These are phyloP conservation scores for Coenonympha glycerion DNA, from an alignment of 2,888 invertebrate species.

Conservation along the genomic window DNA sequence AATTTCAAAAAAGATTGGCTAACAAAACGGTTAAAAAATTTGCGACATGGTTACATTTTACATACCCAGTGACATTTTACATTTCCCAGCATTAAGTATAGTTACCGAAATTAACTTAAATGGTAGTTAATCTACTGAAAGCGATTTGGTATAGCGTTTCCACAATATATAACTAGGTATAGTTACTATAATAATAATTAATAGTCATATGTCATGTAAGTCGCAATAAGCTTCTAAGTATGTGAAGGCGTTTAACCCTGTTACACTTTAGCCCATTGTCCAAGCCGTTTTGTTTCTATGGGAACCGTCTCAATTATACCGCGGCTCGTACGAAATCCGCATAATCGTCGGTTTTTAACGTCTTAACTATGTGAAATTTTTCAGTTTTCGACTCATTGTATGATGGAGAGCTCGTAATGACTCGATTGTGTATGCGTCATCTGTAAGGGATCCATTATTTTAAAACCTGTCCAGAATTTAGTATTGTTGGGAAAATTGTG, in stretches of 20 bases:
- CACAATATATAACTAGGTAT: slow-evolving; percentile 26
- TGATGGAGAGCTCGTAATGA: slow-evolving; percentile 47
- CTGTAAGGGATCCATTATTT: slow-evolving; percentile 21
- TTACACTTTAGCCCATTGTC: slow-evolving; percentile 74
- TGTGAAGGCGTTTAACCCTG: slow-evolving; percentile 69
- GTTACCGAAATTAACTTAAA: slow-evolving; percentile 21
- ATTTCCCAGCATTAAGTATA: slow-evolving; percentile 39
- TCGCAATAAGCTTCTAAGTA: slow-evolving; percentile 67
- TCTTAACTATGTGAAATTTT: slow-evolving; percentile 73
- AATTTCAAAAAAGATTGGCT: slow-evolving; percentile 6
- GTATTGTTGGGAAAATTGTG: slow-evolving; percentile 10
- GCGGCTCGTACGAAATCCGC: slow-evolving; percentile 62
- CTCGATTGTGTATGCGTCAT: slow-evolving; percentile 38
- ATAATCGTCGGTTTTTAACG: slow-evolving; percentile 71
- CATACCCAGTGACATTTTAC: too few relatives aligned
- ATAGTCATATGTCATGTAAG: slow-evolving; percentile 67
- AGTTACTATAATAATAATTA: slow-evolving; percentile 43
- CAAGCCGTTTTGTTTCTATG: slow-evolving; percentile 69
- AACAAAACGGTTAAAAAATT: slow-evolving; percentile 12
- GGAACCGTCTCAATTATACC: slow-evolving; percentile 72
- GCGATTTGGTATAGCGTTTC: slow-evolving; percentile 23
- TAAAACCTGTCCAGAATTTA: slow-evolving; percentile 4
- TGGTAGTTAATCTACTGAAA: slow-evolving; percentile 12
- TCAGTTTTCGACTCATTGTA: slow-evolving; percentile 64
- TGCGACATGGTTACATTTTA: too few relatives aligned